Percentiles rank a stretch among this genome's conserved stretches.
Evolutionary conservation across 37 sponge, comb jelly and placozoan species (phyloP).

Genomic region (Haliclona indistincta): DNA sequence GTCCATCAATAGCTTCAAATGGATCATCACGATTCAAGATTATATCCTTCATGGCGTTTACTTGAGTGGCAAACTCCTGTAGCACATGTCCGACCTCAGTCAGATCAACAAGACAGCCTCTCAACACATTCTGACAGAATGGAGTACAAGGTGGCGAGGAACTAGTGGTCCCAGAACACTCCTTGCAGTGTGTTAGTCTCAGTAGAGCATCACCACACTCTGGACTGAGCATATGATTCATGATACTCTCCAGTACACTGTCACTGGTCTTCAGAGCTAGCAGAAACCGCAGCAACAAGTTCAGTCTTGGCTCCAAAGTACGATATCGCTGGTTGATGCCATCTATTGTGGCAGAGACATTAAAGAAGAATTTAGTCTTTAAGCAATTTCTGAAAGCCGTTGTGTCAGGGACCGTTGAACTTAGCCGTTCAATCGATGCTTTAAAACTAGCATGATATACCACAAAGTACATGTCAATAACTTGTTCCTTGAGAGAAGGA

Average conservation of each 20-base stretch:
- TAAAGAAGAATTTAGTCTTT: neutral
- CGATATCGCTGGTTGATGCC: neutral
- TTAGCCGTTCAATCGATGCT: neutral
- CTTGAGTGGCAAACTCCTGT: neutral
- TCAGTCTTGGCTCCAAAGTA: neutral
- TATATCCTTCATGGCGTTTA: neutral
- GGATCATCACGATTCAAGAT: neutral
- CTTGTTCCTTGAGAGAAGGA: neutral
- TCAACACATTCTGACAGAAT: constrained; percentile 3
- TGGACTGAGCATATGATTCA: neutral
- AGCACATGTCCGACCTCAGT: constrained; percentile 2
- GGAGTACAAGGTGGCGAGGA: neutral
- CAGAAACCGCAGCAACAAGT: neutral
- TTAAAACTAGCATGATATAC: neutral
- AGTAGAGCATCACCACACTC: neutral
- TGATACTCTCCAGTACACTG: neutral
- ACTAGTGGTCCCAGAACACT: neutral
- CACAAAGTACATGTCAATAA: neutral
- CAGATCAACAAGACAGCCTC: constrained; percentile 27
- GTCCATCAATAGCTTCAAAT: neutral
- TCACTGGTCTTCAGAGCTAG: neutral
- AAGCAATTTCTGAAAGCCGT: neutral
- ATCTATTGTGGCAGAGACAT: neutral
- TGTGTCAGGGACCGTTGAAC: neutral
- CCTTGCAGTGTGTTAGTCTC: neutral